Conservation (phyloP, 2,888 invertebrate species). For the Diarsia brunnea region DNA sequence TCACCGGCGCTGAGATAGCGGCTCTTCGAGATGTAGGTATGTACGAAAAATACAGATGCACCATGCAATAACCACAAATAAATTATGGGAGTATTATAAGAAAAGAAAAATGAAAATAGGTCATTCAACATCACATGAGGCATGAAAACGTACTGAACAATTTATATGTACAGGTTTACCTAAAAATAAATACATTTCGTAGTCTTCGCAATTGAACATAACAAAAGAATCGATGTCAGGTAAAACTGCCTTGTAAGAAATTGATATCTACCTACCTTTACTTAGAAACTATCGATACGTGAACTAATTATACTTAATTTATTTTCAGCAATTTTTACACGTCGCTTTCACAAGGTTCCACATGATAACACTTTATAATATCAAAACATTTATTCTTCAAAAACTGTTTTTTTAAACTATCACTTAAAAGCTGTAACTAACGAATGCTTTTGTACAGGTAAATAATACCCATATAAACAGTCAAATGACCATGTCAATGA, state of each 20-base stretch:
- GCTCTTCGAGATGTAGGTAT: background rate
- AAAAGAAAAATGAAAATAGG: background rate
- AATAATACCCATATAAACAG: background rate
- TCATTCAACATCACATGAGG: background rate
- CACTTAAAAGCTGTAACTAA: background rate
- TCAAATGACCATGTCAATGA: background rate
- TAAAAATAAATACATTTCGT: background rate
- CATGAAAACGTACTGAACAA: background rate
- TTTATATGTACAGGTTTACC: background rate
- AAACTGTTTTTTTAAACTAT: too few species aligned
- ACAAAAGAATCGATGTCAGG: background rate
- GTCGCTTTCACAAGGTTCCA: slow-evolving; percentile 6
- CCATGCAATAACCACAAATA: background rate
- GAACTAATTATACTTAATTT: background rate
- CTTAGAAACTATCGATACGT: background rate
- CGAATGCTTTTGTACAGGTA: too few species aligned
- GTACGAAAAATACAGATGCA: background rate
- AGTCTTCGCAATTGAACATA: background rate
- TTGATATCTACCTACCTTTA: background rate
- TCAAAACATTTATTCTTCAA: too few species aligned
- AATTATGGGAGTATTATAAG: background rate
- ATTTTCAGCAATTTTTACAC: background rate
- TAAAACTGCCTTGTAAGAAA: background rate
- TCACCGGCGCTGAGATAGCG: background rate
- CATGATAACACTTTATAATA: background rate